These are phyloP conservation scores for Epizoanthus scotinus DNA, from an alignment of 92 coral and sea anemone species.

Conservation along the genomic window DNA sequence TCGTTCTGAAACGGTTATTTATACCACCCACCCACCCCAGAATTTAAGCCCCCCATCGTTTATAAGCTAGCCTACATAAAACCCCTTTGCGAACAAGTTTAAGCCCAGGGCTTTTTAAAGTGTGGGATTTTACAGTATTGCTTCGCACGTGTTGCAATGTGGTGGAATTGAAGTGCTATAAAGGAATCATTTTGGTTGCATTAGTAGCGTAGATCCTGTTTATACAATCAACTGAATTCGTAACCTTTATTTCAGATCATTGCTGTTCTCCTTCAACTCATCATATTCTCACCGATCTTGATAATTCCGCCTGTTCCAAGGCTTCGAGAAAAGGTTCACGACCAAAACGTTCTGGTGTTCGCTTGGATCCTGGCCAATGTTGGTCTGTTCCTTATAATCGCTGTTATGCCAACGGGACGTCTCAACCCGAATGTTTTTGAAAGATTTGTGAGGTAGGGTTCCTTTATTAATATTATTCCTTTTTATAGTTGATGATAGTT, in stretches of 20 bases:
- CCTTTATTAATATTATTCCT: neutral
- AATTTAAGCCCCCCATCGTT: too few relatives aligned
- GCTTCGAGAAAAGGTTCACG: slow-evolving; percentile 2
- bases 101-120: too few relatives aligned
- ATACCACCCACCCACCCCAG: too few relatives aligned
- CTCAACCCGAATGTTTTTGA: slow-evolving; percentile 57
- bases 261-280: slow-evolving; percentile 22
- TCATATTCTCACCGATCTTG: slow-evolving; percentile 25
- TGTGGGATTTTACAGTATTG: too few relatives aligned
- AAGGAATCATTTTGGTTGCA: neutral
- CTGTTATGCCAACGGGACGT: slow-evolving; percentile 67
- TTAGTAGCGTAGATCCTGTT: neutral
- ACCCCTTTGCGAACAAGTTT: too few relatives aligned
- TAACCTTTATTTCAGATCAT: slow-evolving; percentile 27
- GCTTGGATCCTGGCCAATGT: slow-evolving; percentile 35
- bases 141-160: too few relatives aligned
- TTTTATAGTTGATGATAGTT: too few relatives aligned
- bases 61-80: too few relatives aligned
- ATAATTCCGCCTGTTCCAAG: slow-evolving; percentile 40
- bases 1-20: too few relatives aligned
- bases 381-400: slow-evolving; percentile 48
- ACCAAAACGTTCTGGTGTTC: slow-evolving; percentile 50
- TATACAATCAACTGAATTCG: neutral
- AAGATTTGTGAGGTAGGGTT: slow-evolving; percentile 59
- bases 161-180: neutral